A percentile compares a stretch with the other conserved stretches of the same genome.
phyloP scores from a whole-genome alignment of 2,797 vertebrate genomes.

The Kryptolebias ocellatus region DNA sequence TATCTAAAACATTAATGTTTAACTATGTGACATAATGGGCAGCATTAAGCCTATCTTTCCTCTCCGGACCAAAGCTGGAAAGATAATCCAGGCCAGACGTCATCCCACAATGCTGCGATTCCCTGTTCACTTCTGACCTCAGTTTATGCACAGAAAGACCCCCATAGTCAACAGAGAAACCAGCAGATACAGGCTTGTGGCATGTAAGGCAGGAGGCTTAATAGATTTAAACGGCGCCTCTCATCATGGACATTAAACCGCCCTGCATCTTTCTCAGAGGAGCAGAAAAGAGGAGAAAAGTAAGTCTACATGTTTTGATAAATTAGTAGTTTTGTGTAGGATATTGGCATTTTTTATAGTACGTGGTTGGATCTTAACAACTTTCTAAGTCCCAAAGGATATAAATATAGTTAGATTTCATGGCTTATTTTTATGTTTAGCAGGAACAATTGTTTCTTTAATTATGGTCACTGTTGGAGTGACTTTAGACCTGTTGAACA shows the following conservation, averaged over 20 bases:
- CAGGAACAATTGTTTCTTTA: neutral
- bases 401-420: neutral
- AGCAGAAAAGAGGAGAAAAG: slow-evolving; percentile 70
- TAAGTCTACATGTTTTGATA: slow-evolving; percentile 49
- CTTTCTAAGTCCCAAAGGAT: neutral
- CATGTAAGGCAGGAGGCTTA: neutral
- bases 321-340: slow-evolving; percentile 2
- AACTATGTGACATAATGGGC: slow-evolving; percentile 30
- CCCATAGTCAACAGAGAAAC: slow-evolving; percentile 13
- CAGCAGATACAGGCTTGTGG: slow-evolving; percentile 5
- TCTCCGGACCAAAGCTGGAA: slow-evolving; percentile 65
- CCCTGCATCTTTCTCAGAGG: slow-evolving; percentile 82
- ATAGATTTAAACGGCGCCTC: slow-evolving; percentile 4
- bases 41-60: slow-evolving; percentile 63
- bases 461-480: neutral
- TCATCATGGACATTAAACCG: slow-evolving; percentile 72
- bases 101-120: slow-evolving; percentile 52
- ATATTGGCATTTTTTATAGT: neutral
- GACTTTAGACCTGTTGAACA: neutral
- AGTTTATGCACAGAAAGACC: slow-evolving; percentile 30
- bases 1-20: slow-evolving; percentile 1
- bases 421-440: neutral
- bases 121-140: slow-evolving; percentile 48
- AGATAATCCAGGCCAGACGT: slow-evolving; percentile 76
- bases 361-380: neutral